Conservation (phyloP, 2,797 vertebrate species). For the Ara ararauna region DNA sequence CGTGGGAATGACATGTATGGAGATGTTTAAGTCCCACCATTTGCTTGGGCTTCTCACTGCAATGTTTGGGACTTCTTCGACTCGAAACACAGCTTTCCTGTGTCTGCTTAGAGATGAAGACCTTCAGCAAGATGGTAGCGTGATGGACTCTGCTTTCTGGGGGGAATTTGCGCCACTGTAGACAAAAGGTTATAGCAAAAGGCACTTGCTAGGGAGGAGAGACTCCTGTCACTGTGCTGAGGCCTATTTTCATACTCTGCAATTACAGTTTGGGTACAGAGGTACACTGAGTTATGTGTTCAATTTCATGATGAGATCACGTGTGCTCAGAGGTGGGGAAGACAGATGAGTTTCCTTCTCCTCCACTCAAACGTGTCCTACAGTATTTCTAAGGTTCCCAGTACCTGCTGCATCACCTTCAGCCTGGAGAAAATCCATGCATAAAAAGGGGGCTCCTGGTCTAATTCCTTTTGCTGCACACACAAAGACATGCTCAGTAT, state of each 20-base stretch:
- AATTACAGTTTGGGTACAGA: neutral
- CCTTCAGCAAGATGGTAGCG: neutral
- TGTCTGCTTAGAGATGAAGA: neutral
- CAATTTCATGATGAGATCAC: neutral
- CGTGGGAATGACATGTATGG: accelerated
- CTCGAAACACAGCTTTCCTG: neutral
- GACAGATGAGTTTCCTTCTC: neutral
- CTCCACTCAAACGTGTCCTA: neutral
- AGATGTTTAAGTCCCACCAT: neutral
- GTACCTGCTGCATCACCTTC: neutral
- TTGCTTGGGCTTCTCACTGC: neutral
- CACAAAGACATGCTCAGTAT: neutral
- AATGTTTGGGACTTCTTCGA: neutral
- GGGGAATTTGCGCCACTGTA: neutral
- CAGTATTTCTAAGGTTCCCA: neutral
- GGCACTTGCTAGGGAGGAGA: neutral
- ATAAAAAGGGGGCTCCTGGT: neutral
- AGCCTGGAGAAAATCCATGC: neutral
- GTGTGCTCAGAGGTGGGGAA: neutral
- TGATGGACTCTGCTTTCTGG: neutral
- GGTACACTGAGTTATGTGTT: neutral
- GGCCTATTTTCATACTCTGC: neutral
- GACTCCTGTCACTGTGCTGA: neutral
- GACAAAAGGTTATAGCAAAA: neutral
- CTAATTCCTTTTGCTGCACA: neutral